Evolutionary conservation across 2,113 vertebrate genomes (phyloP).

Genomic region (Gasterosteus nipponicus): DNA sequence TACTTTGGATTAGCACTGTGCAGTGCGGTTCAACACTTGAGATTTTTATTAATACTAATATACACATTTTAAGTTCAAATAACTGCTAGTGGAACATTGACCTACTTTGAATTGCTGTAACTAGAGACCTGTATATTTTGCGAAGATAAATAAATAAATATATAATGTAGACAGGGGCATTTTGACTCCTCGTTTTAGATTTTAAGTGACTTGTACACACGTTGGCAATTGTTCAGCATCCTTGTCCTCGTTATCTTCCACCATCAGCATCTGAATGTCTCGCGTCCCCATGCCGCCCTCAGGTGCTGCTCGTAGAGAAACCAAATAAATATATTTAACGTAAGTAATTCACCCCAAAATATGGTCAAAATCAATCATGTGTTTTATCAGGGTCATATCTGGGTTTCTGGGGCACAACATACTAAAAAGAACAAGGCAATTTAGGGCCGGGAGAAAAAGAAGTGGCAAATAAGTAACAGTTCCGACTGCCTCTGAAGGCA

Average conservation of each 20-base stretch:
- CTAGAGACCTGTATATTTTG: not conserved
- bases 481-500: constrained; percentile 35
- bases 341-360: not conserved
- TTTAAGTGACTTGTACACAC: not conserved
- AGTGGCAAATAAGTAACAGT: not conserved
- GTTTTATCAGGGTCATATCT: not conserved
- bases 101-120: not conserved
- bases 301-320: not conserved
- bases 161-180: not conserved
- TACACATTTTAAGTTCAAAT: not conserved
- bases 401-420: too few species aligned
- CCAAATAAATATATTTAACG: not conserved
- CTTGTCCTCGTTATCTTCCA: not conserved
- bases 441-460: not conserved
- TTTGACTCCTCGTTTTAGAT: not conserved
- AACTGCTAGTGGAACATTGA: not conserved
- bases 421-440: not conserved
- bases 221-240: not conserved
- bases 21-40: not conserved
- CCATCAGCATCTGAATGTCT: not conserved
- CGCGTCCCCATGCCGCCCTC: constrained; percentile 8
- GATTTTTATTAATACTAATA: not conserved
- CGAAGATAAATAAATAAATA: not conserved
- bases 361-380: not conserved
- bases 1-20: not conserved